phyloP scores from a whole-genome alignment of 2,888 invertebrate genomes.

The Chymomyza fuscimana region DNA sequence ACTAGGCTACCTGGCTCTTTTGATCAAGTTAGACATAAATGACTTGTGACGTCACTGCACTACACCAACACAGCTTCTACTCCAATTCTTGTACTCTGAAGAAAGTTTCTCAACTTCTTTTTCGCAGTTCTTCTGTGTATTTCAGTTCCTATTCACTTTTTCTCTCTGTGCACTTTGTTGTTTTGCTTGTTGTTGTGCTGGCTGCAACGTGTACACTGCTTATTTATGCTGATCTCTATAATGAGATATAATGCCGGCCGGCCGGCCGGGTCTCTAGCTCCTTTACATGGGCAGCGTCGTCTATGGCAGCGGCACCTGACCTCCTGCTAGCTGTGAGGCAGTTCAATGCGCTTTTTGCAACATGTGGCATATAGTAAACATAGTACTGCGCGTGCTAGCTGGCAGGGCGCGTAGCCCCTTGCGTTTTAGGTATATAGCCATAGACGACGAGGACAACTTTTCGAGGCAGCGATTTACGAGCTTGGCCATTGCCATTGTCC shows the following conservation, averaged over 20 bases:
- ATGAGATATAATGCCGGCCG: constrained; percentile 74
- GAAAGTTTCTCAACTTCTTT: no score
- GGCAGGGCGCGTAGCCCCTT: background rate
- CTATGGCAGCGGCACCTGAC: constrained; percentile 47
- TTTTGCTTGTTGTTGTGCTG: constrained; percentile 34
- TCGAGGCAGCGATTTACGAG: no score
- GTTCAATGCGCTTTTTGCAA: background rate
- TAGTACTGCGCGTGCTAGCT: background rate
- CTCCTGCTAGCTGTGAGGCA: constrained; percentile 9
- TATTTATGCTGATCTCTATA: constrained; percentile 73
- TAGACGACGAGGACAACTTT: background rate
- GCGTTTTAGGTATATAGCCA: no score
- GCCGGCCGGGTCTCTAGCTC: constrained; percentile 42
- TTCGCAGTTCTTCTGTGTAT: no score
- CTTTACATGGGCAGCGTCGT: constrained; percentile 17
- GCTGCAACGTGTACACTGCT: constrained; percentile 61
- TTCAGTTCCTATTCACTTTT: no score
- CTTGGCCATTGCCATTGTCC: constrained; percentile 30
- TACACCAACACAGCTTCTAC: no score
- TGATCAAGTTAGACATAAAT: no score
- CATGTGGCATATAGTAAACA: background rate
- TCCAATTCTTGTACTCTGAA: no score
- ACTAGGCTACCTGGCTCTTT: no score
- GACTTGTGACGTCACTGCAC: no score
- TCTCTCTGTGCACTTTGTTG: constrained; percentile 8